Base-by-base conservation (phyloP, 1,140 invertebrate genomes). In the Teleogryllus occipitalis region DNA sequence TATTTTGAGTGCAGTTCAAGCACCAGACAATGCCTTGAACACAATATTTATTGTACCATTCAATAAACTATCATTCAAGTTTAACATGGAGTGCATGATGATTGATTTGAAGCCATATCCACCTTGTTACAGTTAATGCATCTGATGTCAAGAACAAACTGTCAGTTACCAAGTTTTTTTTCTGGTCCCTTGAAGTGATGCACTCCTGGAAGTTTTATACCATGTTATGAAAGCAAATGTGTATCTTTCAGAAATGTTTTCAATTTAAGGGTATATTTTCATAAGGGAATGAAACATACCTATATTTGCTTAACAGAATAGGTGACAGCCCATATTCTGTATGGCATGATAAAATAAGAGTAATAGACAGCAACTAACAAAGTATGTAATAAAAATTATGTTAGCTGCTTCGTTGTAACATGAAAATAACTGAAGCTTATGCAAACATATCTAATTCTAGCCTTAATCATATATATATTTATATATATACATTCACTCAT, bases 1-100 rank as follows among this genome's bases (percentile, higher is more conserved):
- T 74, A 18, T 78, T 18, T 48, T 12, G 18, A 21, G 76, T 48
- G 76, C 76, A 77, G 46, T 47, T 47, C 14, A 47, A 49, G 54
- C 54, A 65, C 54, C 47, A 49, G 27, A 76, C 47, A 74, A 12
- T 74, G 65, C 27, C 54, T 49, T 74, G 78, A 78, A 78, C 78
- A 78, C 78, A 78, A 73, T 65, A 74, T 78, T 78, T 78, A 78
- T 74, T 78, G 78, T 78, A 78, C 78, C 78, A 78, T 73, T 46
- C 54, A 78, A 73, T 78, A 74, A 78, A 74, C 78, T 77, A 77
- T 54, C n/a, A 77, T 76, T 21, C 14, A n/a, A 10, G 48, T 77
- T 54, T 77, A 2, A 10, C 22, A 48, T 39, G 27, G 27, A 39
- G 27, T 39, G 27, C 27, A 39, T 76, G 27, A 39, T 76, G 27